Base-by-base conservation (phyloP, 2,113 vertebrate genomes). In the Thinocorus orbignyianus region DNA sequence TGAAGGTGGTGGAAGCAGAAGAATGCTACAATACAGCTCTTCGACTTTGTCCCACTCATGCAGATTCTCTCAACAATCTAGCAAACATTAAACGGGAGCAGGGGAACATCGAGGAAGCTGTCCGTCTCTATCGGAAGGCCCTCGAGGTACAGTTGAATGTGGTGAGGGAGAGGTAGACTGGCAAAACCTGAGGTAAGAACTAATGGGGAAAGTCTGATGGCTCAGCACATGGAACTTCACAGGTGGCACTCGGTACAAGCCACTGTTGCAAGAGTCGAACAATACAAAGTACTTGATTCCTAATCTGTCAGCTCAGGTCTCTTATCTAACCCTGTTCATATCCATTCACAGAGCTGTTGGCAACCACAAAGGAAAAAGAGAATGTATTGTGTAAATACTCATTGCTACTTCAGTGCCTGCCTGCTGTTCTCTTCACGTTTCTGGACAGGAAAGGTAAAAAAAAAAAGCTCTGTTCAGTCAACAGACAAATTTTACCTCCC, bases 21-120 rank as follows among this genome's bases (percentile, higher is more conserved):
- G 99, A 99, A 92, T 99, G 99, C 93, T 99, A 99, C 97, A 99
- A 99, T 95, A 99, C 99, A 46, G 99, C 99, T 55, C 98, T 99
- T 81, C 98, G 99, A 60, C 98, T 99, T 84, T 99, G 99, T 96
- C 99, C 99, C 35, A 99, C 99, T 22, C 99, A 99, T 7, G 99
- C 99, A 3, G 99, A 99, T 98, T 99, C 99, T 16, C 99, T 99
- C 48, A 99, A 99, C 97, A 99, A 99, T 76, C 95, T 99, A 78
- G 99, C 99, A 83, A 99, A 99, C 95, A 99, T 99, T 94, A 99
- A 99, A 92, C 97, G 99, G 81, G 99, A 99, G 81, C 99, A 99
- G 95, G 99, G 99, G 85, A 99, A 99, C 92, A 99, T 99, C 14
- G 99, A 99, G 96, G 99, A 99, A 37, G 99, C 99, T 7, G 99